Evolutionary conservation across 2,888 invertebrate genomes (phyloP).

Genomic region (Nomada fabriciana): DNA sequence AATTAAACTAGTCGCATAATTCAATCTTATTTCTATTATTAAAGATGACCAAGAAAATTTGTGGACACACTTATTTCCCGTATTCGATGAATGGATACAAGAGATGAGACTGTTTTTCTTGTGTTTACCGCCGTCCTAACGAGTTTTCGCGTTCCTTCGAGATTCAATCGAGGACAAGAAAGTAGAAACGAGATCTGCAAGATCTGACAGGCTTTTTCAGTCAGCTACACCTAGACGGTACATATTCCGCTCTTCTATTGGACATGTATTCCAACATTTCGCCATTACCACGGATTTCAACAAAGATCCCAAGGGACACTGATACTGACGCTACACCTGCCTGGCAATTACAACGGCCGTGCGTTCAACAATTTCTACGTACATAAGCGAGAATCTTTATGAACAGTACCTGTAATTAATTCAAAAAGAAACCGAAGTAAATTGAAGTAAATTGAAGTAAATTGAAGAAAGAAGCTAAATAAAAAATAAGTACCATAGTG

Average conservation of each 20-base stretch:
- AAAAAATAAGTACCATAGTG: too few species aligned
- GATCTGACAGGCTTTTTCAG: constrained; percentile 16
- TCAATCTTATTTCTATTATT: too few species aligned
- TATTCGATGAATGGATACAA: too few species aligned
- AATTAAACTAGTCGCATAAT: too few species aligned
- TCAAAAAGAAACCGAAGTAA: too few species aligned
- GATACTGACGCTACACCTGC: neutral
- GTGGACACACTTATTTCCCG: too few species aligned
- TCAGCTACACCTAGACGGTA: constrained; percentile 1
- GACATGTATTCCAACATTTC: neutral
- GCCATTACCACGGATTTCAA: neutral
- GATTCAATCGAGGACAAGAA: constrained; percentile 6
- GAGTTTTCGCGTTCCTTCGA: neutral
- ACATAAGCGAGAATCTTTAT: neutral
- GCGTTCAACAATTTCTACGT: neutral
- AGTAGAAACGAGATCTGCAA: constrained; percentile 6
- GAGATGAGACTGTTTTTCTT: neutral
- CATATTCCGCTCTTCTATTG: neutral
- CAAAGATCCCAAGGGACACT: neutral
- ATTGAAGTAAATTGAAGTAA: too few species aligned
- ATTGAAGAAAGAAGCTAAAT: too few species aligned
- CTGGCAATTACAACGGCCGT: neutral
- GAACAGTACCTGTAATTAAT: too few species aligned
- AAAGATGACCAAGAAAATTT: too few species aligned
- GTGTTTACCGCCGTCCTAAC: too few species aligned